Conservation (phyloP, 2,888 invertebrate genomes). For the Melanchra persicariae region DNA sequence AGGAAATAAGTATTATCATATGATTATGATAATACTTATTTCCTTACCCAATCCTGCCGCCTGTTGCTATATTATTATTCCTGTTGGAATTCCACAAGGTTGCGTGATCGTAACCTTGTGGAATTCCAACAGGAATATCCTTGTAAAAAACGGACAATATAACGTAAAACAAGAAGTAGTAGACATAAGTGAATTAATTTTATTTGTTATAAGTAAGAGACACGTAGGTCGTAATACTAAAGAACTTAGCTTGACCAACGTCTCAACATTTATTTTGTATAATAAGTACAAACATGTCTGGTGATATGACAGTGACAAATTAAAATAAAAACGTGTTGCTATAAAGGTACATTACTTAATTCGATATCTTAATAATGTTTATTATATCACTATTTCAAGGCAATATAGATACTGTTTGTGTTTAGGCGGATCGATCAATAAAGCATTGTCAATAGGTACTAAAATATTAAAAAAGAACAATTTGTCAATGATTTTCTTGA, state of each 20-base stretch:
- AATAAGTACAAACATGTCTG: constrained; percentile 19
- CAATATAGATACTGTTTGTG: constrained; percentile 18
- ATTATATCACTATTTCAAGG: constrained; percentile 42
- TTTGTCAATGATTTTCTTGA: neutral
- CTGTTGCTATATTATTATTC: too few species aligned
- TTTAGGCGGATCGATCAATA: constrained; percentile 28
- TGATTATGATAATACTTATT: neutral
- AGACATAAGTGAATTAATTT: neutral
- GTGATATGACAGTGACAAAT: constrained; percentile 37
- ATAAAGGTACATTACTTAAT: constrained; percentile 20
- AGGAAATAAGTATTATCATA: neutral
- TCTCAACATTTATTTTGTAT: constrained; percentile 19
- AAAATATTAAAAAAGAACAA: neutral
- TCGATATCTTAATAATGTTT: constrained; percentile 26
- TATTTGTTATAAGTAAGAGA: constrained; percentile 12
- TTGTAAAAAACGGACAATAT: neutral
- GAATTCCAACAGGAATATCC: neutral
- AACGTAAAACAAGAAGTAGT: neutral
- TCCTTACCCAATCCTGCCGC: neutral
- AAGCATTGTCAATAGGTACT: constrained; percentile 25
- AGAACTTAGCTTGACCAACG: neutral
- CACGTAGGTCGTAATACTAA: neutral
- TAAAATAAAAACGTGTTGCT: constrained; percentile 14
- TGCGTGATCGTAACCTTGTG: too few species aligned
- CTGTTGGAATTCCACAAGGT: too few species aligned